Evolutionary conservation across 2,113 vertebrate species (phyloP).

Genomic region (Etheostoma spectabile): DNA sequence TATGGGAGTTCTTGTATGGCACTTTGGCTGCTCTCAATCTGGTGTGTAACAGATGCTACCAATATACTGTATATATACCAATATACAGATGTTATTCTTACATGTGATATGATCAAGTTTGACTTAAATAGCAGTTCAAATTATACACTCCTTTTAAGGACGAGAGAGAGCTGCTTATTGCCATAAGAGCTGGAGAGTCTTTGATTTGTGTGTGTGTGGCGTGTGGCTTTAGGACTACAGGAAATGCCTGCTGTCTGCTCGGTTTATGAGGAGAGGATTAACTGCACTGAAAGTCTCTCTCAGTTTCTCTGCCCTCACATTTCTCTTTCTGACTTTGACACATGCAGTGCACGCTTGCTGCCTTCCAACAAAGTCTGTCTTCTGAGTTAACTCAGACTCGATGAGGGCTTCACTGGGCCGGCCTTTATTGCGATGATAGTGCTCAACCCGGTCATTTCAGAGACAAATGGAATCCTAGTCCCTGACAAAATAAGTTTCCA

Average conservation of each 20-base stretch:
- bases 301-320: slow-evolving; percentile 35
- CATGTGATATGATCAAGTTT: slow-evolving; percentile 39
- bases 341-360: slow-evolving; percentile 1
- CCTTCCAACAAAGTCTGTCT: neutral
- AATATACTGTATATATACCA: neutral
- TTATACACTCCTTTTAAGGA: slow-evolving; percentile 59
- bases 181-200: slow-evolving; percentile 34
- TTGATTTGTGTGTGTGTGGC: slow-evolving; percentile 41
- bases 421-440: neutral
- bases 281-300: slow-evolving; percentile 47
- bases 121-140: slow-evolving; percentile 41
- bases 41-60: slow-evolving; percentile 9
- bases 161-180: slow-evolving; percentile 65
- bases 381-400: slow-evolving; percentile 13
- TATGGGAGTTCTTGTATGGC: neutral
- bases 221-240: slow-evolving; percentile 65
- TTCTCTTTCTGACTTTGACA: slow-evolving; percentile 47
- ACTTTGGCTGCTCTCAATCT: neutral
- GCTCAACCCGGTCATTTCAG: neutral
- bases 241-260: slow-evolving; percentile 81
- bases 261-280: slow-evolving; percentile 66
- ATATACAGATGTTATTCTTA: slow-evolving; percentile 37
- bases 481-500: neutral
- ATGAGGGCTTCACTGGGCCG: neutral
- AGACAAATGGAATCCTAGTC: slow-evolving; percentile 1